Evolutionary conservation across 1,140 invertebrate species (phyloP).

Genomic region (Sipha flava): DNA sequence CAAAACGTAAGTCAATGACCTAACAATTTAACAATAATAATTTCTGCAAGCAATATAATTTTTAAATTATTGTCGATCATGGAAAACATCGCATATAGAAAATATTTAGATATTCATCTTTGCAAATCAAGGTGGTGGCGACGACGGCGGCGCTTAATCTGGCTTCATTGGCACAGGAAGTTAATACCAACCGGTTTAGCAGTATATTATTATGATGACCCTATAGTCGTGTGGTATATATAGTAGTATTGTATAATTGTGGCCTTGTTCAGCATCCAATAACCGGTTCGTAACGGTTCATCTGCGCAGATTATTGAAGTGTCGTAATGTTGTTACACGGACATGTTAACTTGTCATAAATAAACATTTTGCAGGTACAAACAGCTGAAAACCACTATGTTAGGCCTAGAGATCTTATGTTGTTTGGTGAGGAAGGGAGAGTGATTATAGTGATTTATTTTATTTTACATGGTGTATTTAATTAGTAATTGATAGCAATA

Average conservation of each 20-base stretch:
- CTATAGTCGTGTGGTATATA: too few species aligned
- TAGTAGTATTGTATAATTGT: conserved; percentile 18
- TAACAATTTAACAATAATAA: too few species aligned
- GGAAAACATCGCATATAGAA: too few species aligned
- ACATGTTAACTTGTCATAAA: background rate
- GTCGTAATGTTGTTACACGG: background rate
- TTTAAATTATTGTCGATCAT: too few species aligned
- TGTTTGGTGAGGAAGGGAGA: background rate
- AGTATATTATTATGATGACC: conserved; percentile 20
- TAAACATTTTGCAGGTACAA: background rate
- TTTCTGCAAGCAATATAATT: too few species aligned
- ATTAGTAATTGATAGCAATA: too few species aligned
- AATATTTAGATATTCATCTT: too few species aligned
- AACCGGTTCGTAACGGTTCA: conserved; percentile 32
- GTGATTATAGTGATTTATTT: too few species aligned
- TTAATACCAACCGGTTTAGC: conserved; percentile 23
- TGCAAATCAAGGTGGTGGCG: background rate
- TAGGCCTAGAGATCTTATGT: background rate
- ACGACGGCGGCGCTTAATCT: background rate
- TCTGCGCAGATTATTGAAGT: conserved; percentile 5
- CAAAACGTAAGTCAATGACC: too few species aligned
- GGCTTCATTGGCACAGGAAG: conserved; percentile 8
- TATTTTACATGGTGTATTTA: too few species aligned
- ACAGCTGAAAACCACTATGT: background rate
- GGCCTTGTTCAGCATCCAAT: conserved; percentile 18